phyloP scores from a whole-genome alignment of 2,797 vertebrate species.

The Pantherophis vulpinus region DNA sequence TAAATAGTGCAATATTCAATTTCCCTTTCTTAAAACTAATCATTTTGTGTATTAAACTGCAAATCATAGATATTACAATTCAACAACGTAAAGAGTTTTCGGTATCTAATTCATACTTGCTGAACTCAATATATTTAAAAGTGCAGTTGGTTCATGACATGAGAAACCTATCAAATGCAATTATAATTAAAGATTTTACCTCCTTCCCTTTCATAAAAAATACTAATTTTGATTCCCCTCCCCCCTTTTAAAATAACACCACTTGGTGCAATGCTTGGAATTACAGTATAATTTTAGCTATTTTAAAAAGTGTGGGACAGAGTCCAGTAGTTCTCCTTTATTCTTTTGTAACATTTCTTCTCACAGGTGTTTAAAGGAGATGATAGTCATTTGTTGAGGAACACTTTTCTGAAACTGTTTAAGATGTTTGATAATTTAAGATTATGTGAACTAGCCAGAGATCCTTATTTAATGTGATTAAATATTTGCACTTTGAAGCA shows the following conservation, averaged over 20 bases:
- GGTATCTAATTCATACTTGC: not conserved
- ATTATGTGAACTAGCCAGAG: not conserved
- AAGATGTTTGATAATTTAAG: not conserved
- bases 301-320: not conserved
- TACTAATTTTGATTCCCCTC: not conserved
- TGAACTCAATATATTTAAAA: not conserved
- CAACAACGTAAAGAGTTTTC: conserved; percentile 4
- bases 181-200: not conserved
- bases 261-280: not conserved
- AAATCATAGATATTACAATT: not conserved
- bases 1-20: not conserved
- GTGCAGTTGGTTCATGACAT: not conserved
- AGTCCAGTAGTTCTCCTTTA: conserved; percentile 30
- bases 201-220: not conserved
- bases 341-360: conserved; percentile 19
- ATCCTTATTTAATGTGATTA: not conserved
- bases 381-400: not conserved
- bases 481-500: not conserved
- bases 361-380: not conserved
- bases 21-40: not conserved
- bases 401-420: conserved; percentile 29
- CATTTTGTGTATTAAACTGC: not conserved
- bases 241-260: not conserved
- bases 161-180: not conserved
- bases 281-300: not conserved